Conservation (phyloP, 2,113 vertebrate genomes). For the Cavia porcellus region DNA sequence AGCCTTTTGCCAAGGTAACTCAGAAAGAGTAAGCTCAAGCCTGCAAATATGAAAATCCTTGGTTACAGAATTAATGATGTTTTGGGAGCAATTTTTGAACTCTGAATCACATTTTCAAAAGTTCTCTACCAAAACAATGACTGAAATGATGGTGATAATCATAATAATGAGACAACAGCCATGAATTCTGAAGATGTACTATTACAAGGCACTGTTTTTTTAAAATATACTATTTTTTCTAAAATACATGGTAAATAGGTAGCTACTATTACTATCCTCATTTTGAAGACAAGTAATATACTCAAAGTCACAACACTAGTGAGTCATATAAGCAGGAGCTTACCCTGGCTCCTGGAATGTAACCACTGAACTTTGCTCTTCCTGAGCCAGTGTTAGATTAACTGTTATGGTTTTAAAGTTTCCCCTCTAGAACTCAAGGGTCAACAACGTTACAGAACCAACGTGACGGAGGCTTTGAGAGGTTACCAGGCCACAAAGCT, state of each 20-base stretch:
- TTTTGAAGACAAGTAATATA: not conserved
- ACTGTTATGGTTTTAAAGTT: not conserved
- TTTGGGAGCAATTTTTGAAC: not conserved
- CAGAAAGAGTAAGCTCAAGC: not conserved
- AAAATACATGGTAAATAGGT: not conserved
- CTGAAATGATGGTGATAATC: not conserved
- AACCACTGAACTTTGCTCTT: not conserved
- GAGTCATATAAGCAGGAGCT: not conserved
- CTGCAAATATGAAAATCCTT: not conserved
- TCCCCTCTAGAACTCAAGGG: not conserved
- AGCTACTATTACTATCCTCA: not conserved
- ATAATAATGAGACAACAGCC: not conserved
- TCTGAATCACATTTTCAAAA: conserved; percentile 28
- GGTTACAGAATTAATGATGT: not conserved
- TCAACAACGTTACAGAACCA: not conserved
- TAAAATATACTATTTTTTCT: not conserved
- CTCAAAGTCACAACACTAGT: not conserved
- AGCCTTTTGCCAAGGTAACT: not conserved
- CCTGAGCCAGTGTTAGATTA: not conserved
- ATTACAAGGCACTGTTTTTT: not conserved
- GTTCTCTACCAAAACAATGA: conserved; percentile 25
- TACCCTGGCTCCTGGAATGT: not conserved
- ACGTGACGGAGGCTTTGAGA: not conserved
- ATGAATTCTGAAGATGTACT: conserved; percentile 8
- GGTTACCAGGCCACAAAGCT: not conserved